Evolutionary conservation across 2,888 invertebrate species (phyloP).

Genomic region (Mesochorus sp.): DNA sequence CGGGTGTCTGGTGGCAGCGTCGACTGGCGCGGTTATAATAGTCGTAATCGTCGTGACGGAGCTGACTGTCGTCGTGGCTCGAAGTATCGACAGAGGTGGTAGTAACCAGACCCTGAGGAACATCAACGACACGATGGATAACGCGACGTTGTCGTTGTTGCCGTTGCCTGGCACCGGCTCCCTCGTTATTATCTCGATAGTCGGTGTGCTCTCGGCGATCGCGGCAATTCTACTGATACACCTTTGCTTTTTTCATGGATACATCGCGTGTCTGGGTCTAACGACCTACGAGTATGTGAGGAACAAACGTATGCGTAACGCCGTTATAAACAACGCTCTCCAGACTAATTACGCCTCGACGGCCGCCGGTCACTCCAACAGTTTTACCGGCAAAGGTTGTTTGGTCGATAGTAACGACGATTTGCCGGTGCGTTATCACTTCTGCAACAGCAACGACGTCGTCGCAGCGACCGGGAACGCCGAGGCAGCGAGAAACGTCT

Average conservation of each 20-base stretch:
- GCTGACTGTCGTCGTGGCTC: conserved; percentile 87
- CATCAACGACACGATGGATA: conserved; percentile 69
- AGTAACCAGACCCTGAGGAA: background rate
- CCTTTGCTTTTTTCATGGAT: conserved; percentile 93
- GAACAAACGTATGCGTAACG: conserved; percentile 72
- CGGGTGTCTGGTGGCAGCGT: conserved; percentile 90
- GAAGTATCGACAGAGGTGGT: too few relatives aligned
- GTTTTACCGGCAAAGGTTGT: too few relatives aligned
- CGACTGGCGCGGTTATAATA: conserved; percentile 88
- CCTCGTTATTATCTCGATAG: conserved; percentile 79
- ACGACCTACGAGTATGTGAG: conserved; percentile 96
- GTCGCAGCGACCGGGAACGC: conserved; percentile 14
- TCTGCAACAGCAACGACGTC: conserved; percentile 66
- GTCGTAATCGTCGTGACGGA: conserved; percentile 88
- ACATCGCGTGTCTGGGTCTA: conserved; percentile 91
- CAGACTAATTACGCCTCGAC: conserved; percentile 41
- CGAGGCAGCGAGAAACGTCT: conserved; percentile 66
- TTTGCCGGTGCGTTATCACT: conserved; percentile 69
- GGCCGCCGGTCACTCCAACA: conserved; percentile 4
- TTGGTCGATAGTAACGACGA: conserved; percentile 21
- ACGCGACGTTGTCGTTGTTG: conserved; percentile 71
- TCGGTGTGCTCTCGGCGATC: conserved; percentile 89
- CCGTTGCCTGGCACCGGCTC: conserved; percentile 81
- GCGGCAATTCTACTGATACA: conserved; percentile 91
- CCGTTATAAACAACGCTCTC: conserved; percentile 45